These are phyloP conservation scores for Saxicola maurus DNA, from an alignment of 2,797 vertebrate species.

Conservation along the genomic window DNA sequence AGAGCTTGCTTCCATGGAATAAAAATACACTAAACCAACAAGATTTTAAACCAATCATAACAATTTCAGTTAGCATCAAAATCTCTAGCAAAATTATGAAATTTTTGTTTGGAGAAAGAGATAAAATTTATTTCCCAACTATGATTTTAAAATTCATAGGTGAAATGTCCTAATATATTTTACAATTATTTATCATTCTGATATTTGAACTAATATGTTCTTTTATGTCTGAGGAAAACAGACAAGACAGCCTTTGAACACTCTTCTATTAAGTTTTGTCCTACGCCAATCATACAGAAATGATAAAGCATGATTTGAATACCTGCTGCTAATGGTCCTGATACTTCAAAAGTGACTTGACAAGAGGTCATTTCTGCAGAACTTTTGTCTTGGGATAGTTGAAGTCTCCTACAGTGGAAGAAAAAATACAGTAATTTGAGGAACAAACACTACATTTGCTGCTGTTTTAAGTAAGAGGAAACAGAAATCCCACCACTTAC, in stretches of 20 bases:
- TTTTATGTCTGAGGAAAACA: not conserved
- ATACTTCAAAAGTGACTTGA: slow-evolving; percentile 83
- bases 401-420: slow-evolving; percentile 10
- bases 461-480: not conserved
- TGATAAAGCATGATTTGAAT: slow-evolving; percentile 22
- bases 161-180: not conserved
- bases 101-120: not conserved
- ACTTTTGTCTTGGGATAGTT: not conserved
- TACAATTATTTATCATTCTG: not conserved
- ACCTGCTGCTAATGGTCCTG: slow-evolving; percentile 84
- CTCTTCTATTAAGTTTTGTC: not conserved
- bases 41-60: not conserved
- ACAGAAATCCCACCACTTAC: not conserved
- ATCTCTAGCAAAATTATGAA: not conserved
- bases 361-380: slow-evolving; percentile 80
- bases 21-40: not conserved
- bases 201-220: not conserved
- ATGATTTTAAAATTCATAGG: not conserved
- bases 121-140: not conserved
- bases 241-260: not conserved
- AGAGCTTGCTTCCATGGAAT: not conserved
- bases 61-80: not conserved
- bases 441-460: not conserved
- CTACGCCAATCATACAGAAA: not conserved
- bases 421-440: slow-evolving; percentile 8